These are phyloP conservation scores for Drosophila lini DNA, from an alignment of 1,140 invertebrate genomes.

Conservation along the genomic window DNA sequence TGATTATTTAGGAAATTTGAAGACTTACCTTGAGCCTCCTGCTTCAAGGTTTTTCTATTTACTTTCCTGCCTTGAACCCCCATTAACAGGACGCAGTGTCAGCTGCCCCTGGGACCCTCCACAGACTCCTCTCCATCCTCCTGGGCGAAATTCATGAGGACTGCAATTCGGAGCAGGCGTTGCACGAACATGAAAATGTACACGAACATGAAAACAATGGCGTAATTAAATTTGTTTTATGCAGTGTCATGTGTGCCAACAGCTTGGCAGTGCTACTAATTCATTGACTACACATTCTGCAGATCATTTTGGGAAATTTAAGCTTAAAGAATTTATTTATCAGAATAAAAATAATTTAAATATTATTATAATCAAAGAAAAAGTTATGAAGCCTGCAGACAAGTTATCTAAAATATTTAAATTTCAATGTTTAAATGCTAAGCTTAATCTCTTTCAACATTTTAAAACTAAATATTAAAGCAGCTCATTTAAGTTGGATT, in stretches of 20 bases:
- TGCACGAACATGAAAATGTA: constrained; percentile 54
- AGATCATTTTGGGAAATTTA: too few species aligned
- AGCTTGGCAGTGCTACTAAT: constrained; percentile 3
- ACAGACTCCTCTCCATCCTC: constrained; percentile 11
- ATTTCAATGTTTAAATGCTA: neutral
- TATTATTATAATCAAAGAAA: neutral
- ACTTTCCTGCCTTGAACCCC: neutral
- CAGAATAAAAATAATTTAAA: too few species aligned
- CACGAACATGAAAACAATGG: constrained; percentile 58
- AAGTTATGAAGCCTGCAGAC: too few species aligned
- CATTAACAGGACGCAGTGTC: neutral
- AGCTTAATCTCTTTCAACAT: neutral
- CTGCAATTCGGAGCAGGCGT: constrained; percentile 56
- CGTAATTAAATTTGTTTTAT: constrained; percentile 64
- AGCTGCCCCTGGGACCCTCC: constrained; percentile 60
- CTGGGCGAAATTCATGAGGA: constrained; percentile 19
- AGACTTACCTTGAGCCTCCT: constrained; percentile 18
- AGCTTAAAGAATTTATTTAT: neutral
- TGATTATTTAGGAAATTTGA: constrained; percentile 7
- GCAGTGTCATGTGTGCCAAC: constrained; percentile 25
- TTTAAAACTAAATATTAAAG: neutral
- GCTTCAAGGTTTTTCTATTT: constrained; percentile 33
- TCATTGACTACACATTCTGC: constrained; percentile 16
- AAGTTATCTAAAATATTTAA: neutral
- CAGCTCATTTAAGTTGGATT: neutral